Conservation (phyloP, 2,113 vertebrate species). For the Cyprinodon brontotheroides region DNA sequence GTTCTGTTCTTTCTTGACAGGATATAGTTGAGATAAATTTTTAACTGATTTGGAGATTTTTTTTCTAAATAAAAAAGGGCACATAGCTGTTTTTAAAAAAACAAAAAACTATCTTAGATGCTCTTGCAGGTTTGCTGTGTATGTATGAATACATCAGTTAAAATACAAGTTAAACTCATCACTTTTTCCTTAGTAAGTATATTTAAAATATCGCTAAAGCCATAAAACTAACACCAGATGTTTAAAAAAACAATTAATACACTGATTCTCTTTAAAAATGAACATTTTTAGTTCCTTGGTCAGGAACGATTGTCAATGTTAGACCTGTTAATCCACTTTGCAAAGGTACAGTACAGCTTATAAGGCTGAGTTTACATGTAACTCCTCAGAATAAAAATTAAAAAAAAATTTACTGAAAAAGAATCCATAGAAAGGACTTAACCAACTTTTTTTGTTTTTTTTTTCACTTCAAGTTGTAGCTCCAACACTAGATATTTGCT, state of each 20-base stretch:
- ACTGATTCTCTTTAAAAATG: neutral
- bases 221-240: neutral
- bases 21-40: neutral
- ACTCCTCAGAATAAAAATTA: no score
- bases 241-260: neutral
- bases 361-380: no score
- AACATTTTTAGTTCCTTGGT: neutral
- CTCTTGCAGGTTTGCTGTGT: neutral
- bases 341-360: no score
- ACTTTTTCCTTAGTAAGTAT: neutral
- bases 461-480: no score
- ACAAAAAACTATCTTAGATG: neutral
- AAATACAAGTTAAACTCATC: neutral
- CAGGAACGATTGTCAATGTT: no score
- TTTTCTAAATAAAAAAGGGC: no score
- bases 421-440: no score
- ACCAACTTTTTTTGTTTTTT: no score
- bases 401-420: no score
- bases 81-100: no score
- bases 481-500: neutral
- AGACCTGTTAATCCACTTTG: no score
- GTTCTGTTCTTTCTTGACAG: neutral
- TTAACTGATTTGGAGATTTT: neutral
- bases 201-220: neutral
- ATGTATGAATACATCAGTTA: no score